phyloP scores from a whole-genome alignment of 1,140 invertebrate genomes.

The Scaptomyza graminum region DNA sequence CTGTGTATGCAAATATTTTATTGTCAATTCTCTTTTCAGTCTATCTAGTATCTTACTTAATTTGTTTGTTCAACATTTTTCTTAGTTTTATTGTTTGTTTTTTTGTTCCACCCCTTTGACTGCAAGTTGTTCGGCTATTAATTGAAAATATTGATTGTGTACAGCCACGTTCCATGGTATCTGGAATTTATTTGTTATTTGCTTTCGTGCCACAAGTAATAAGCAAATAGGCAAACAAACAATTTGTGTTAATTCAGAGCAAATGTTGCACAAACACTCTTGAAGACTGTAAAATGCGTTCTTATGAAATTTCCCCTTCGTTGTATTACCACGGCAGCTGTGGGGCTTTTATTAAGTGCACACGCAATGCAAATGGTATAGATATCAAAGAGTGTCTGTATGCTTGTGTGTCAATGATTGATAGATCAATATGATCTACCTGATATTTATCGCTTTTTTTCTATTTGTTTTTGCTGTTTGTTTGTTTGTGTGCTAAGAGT shows the following conservation, averaged over 20 bases:
- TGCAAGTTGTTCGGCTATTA: conserved; percentile 13
- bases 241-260: conserved; percentile 32
- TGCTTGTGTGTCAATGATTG: conserved; percentile 5
- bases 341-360: conserved; percentile 2
- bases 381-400: not conserved
- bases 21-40: too few species aligned
- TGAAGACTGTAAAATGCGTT: not conserved
- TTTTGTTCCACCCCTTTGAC: conserved; percentile 13
- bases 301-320: conserved; percentile 10
- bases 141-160: conserved; percentile 44
- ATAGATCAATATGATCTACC: conserved; percentile 23
- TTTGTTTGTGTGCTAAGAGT: not conserved
- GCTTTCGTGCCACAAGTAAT: conserved; percentile 28
- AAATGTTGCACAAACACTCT: conserved; percentile 19
- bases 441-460: conserved; percentile 10
- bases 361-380: conserved; percentile 24
- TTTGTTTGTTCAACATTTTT: too few species aligned
- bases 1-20: too few species aligned
- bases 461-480: conserved; percentile 7
- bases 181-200: not conserved
- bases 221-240: conserved; percentile 22
- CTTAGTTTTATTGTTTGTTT: not conserved
- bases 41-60: too few species aligned
- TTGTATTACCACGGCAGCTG: conserved; percentile 6
- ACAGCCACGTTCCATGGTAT: conserved; percentile 16